phyloP scores from a whole-genome alignment of 2,113 vertebrate genomes.

The Poecile atricapillus region DNA sequence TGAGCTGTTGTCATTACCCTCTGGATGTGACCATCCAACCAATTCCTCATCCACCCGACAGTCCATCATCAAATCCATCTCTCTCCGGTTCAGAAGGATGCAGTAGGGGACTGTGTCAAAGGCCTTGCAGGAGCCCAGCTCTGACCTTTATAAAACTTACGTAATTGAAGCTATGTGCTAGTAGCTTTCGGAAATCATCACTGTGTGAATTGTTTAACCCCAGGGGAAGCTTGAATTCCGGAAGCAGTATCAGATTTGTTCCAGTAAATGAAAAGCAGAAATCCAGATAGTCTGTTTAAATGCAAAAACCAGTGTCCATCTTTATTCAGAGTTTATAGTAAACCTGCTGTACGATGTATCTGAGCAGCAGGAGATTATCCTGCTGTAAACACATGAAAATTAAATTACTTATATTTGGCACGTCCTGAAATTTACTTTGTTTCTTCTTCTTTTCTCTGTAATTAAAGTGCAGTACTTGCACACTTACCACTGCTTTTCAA shows the following conservation, averaged over 20 bases:
- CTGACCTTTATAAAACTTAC: not conserved
- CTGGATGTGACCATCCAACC: not conserved
- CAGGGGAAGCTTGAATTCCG: not conserved
- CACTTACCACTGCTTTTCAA: rapidly evolving
- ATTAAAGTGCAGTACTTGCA: not conserved
- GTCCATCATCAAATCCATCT: not conserved
- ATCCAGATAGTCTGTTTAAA: not conserved
- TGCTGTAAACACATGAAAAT: not conserved
- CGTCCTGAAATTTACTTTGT: not conserved
- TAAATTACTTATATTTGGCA: not conserved
- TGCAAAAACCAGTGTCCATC: not conserved
- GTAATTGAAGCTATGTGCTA: not conserved
- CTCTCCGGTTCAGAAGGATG: not conserved
- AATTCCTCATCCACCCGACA: not conserved
- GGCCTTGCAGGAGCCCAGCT: not conserved
- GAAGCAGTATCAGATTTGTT: not conserved
- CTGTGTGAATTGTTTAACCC: not conserved
- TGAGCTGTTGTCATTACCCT: not conserved
- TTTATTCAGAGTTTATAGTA: not conserved
- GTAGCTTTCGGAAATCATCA: not conserved
- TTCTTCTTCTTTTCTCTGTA: not conserved
- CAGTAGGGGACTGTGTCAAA: not conserved
- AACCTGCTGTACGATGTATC: rapidly evolving
- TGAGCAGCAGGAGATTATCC: not conserved
- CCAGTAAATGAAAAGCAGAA: slow-evolving; percentile 28